Evolutionary conservation across 2,797 vertebrate genomes (phyloP), one percentile per base, ranked within the genome.

Genomic region (Channallabes apus): DNA sequence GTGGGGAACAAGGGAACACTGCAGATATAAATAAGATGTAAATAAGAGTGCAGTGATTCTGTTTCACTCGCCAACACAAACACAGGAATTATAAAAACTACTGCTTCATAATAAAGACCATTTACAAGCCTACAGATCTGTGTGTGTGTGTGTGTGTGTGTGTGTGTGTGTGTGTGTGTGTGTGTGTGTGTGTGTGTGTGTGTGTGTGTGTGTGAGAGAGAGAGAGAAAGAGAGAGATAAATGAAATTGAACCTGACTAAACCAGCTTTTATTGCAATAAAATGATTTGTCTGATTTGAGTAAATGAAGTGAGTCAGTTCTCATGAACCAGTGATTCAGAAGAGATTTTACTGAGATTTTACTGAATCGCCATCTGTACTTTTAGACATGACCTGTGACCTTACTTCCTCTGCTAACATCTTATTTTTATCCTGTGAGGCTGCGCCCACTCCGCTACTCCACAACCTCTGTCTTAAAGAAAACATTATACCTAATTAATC

Each of bases 21-120:
- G 11, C 56, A 20, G 54, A 77, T 59, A 77, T 59, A 75, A 75
- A 59, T 32, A 24, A 35, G 76, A 78, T 61, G 56, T 78, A 61
- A 59, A 78, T 29, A 38, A 59, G 76, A 56, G 27, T 27, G 73
- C 73, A 20, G 51, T 32, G 51, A 11, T 76, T 56, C 73, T 29
- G 51, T 56, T 56, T 76, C 73, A 75, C 14, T 73, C 24, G 4
- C 69, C 51, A 15, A 73, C 71, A 76, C 72, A 56, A 76, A 56
- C 51, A 76, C 27, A 11, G 73, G 41, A 11, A 76, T 56, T 56
- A 32, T 18, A 54, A 56, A 58, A 18, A 56, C 11, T 27, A 18
- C 46, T 32, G 51, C 51, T 18, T 76, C 11, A 76, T 56, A 11
- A 56, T 32, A 32, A 56, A 56, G 46, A 54, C 8, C 12, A 2